These are phyloP conservation scores for Ennomos quercinarius DNA, from an alignment of 2,888 invertebrate genomes.

Conservation along the genomic window DNA sequence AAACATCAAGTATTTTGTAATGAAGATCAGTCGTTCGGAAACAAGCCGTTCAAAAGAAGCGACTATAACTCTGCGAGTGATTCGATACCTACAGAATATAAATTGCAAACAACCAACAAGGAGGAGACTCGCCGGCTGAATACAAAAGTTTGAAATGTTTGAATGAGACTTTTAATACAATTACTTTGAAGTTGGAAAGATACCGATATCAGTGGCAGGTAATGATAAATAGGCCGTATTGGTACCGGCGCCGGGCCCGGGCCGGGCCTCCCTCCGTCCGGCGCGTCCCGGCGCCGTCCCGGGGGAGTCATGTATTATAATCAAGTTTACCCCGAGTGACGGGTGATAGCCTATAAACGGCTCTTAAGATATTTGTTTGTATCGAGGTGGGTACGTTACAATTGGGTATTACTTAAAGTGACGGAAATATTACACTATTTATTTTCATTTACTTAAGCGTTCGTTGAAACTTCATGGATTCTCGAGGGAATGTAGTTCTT, in stretches of 20 bases:
- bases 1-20: background rate
- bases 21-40: background rate
- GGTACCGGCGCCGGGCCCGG: background rate
- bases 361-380: constrained; percentile 25
- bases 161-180: constrained; percentile 23
- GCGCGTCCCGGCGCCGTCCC: constrained; percentile 11
- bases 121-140: constrained; percentile 20
- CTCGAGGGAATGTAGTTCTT: no score
- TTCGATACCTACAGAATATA: constrained; percentile 16
- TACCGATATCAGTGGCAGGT: constrained; percentile 18
- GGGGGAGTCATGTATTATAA: constrained; percentile 30
- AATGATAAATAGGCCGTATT: constrained; percentile 19
- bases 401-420: background rate
- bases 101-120: constrained; percentile 22
- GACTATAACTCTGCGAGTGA: constrained; percentile 1
- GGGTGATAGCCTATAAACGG: constrained; percentile 24
- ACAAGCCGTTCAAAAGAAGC: background rate
- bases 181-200: constrained; percentile 20
- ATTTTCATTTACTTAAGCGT: no score
- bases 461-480: no score
- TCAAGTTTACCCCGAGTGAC: constrained; percentile 26
- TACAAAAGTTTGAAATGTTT: constrained; percentile 18
- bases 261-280: background rate
- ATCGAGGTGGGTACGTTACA: constrained; percentile 12
- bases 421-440: background rate